Conservation (phyloP, 1,140 invertebrate genomes). For the Drosophila erecta region DNA sequence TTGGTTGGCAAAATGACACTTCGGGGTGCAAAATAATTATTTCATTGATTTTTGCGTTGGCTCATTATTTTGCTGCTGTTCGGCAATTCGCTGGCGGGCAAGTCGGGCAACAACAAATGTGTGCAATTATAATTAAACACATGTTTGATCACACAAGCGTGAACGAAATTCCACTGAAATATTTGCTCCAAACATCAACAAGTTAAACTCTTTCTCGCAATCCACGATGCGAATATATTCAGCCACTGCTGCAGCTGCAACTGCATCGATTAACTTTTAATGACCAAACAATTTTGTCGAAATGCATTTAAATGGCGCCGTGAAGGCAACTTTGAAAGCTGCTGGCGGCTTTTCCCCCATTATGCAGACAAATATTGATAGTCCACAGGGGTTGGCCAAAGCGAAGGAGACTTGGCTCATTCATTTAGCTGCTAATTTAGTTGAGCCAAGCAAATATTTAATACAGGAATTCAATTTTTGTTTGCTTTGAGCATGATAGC, state of each 20-base stretch:
- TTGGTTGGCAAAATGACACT: conserved; percentile 25
- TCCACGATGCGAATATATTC: conserved; percentile 11
- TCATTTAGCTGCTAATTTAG: conserved; percentile 48
- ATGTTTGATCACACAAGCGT: conserved; percentile 24
- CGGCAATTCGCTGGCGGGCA: conserved; percentile 3
- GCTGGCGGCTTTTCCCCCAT: conserved; percentile 32
- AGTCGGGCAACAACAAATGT: conserved; percentile 25
- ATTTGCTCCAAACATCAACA: conserved; percentile 66
- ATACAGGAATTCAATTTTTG: conserved; percentile 46
- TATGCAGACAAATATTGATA: conserved; percentile 40
- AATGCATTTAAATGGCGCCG: conserved; percentile 50
- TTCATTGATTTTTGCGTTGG: conserved; percentile 51
- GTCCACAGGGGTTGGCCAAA: not conserved
- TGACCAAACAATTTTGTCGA: conserved; percentile 32
- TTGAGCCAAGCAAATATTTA: conserved; percentile 46
- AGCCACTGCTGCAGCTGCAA: conserved; percentile 3
- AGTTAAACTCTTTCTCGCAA: conserved; percentile 55
- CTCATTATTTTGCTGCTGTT: conserved; percentile 37
- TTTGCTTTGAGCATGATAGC: conserved; percentile 48
- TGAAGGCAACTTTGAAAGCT: conserved; percentile 20
- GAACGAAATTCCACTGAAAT: conserved; percentile 16
- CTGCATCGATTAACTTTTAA: conserved; percentile 66
- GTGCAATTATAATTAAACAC: conserved; percentile 46
- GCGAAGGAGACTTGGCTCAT: conserved; percentile 24
- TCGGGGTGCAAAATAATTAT: conserved; percentile 43